Base-by-base conservation (phyloP, 2,888 invertebrate species). In the Cecidostiba fungosa region DNA sequence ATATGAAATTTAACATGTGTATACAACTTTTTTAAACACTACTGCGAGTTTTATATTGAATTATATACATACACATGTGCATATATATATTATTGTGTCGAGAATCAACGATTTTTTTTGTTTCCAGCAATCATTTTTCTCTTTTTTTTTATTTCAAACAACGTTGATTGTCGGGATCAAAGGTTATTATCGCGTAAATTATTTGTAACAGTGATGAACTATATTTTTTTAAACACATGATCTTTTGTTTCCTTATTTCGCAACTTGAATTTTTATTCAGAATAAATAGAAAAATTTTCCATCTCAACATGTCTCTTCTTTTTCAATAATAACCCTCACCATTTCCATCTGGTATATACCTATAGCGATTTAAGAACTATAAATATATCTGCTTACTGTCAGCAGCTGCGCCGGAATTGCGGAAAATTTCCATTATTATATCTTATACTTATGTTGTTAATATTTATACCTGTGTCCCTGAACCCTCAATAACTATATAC, bases 181-280 rank as follows among this genome's bases (percentile, higher is more conserved):
- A 73, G 36, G 19, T n/a, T 54, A 62, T 82, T 23, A 74, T 54
- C 29, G 26, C 39, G 74, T 79, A 79, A 84, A 84, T 84, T 79
- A 69, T 79, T 84, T 79, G 5, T n/a, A 66, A 39, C 6, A 14
- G 36, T 26, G 16, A 47, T 66, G 26, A 76, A 80, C 29, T 84
- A 62, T 77, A 82, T 85, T 80, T 85, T 83, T 82, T 80, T 85
- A 54, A 76, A 74, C 50, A 36, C 19, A 29, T 16, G 50, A 62
- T 62, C 50, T 70, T 78, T 32, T 72, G 26, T 26, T 73, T 76
- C 70, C 32, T 70, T 36, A 74, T 74, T 70, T 69, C 16, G 19
- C 36, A 83, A 39, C 43, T 83, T 77, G 29, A 59, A 77, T 70
- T 77, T 83, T 77, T 77, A 32, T 59, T 26, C n/a, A 69, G 36